A percentile compares a stretch with the other conserved stretches of the same genome.
Evolutionary conservation across 1,140 invertebrate species (phyloP).

Genomic region (Scylla paramamosain): DNA sequence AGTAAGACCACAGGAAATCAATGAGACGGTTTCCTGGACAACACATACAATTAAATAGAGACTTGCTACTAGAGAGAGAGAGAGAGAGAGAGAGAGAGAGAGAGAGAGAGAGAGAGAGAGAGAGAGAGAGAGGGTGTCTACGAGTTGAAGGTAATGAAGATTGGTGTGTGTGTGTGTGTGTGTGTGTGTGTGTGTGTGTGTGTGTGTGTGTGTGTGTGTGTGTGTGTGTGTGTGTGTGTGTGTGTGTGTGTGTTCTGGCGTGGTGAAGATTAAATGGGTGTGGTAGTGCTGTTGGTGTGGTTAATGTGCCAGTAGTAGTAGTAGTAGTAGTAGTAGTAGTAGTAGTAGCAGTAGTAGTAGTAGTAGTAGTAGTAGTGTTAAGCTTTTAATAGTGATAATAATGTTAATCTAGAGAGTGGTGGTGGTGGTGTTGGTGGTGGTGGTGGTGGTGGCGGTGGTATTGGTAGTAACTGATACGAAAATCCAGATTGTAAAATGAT

Average conservation of each 20-base stretch:
- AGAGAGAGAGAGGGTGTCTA: neutral
- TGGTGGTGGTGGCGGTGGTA: neutral
- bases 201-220: too few relatives aligned
- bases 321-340: neutral
- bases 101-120: slow-evolving; percentile 2
- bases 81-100: slow-evolving; percentile 20
- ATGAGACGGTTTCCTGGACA: slow-evolving; percentile 8
- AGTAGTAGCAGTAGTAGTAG: neutral
- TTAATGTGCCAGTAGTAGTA: neutral
- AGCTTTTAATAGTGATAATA: too few relatives aligned
- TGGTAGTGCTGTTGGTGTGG: too few relatives aligned
- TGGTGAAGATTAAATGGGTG: neutral
- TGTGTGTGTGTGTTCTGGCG: neutral
- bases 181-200: slow-evolving; percentile 16
- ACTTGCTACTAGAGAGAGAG: neutral
- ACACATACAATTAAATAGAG: neutral
- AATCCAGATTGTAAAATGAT: too few relatives aligned
- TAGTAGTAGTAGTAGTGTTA: neutral
- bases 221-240: too few relatives aligned
- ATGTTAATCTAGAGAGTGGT: too few relatives aligned
- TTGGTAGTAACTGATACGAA: neutral
- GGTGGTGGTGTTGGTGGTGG: neutral
- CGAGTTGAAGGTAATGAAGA: neutral
- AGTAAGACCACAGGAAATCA: neutral
- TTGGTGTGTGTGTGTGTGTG: slow-evolving; percentile 1